Conservation (phyloP, 2,888 invertebrate species). For the Drosophila eohydei region DNA sequence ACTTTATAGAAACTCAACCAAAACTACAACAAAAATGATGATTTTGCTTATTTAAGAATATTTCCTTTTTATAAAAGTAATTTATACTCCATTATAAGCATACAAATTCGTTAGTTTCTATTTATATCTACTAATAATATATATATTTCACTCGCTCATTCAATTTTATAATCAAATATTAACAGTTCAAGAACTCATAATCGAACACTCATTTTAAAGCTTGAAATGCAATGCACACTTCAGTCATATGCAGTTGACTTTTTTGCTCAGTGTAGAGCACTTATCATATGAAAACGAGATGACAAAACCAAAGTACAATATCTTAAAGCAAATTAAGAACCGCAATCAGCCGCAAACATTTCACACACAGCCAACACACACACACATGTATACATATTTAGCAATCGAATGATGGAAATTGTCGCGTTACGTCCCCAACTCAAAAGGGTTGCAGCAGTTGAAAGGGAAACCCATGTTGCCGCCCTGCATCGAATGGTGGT, state of each 20-base stretch:
- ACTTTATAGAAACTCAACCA: not conserved
- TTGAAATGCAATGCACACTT: not conserved
- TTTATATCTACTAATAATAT: too few species aligned
- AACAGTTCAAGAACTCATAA: too few species aligned
- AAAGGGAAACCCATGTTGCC: constrained; percentile 9
- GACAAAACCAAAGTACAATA: constrained; percentile 31
- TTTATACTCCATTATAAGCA: too few species aligned
- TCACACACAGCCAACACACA: constrained; percentile 28
- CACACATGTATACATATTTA: constrained; percentile 12
- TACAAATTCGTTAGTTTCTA: too few species aligned
- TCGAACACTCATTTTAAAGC: not conserved
- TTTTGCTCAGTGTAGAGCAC: constrained; percentile 38
- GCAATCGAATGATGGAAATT: constrained; percentile 30
- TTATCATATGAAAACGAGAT: constrained; percentile 22
- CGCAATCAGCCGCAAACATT: constrained; percentile 75
- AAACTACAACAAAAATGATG: too few species aligned
- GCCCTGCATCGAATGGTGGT: constrained; percentile 9
- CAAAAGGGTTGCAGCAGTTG: constrained; percentile 45
- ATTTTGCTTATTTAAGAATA: too few species aligned
- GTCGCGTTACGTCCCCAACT: constrained; percentile 14
- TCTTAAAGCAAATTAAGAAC: constrained; percentile 71
- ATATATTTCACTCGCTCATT: too few species aligned
- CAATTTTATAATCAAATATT: too few species aligned
- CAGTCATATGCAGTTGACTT: too few species aligned
- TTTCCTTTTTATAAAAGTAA: too few species aligned